These are phyloP conservation scores for Synanthedon tipuliformis DNA, from an alignment of 2,888 invertebrate genomes.

Conservation along the genomic window DNA sequence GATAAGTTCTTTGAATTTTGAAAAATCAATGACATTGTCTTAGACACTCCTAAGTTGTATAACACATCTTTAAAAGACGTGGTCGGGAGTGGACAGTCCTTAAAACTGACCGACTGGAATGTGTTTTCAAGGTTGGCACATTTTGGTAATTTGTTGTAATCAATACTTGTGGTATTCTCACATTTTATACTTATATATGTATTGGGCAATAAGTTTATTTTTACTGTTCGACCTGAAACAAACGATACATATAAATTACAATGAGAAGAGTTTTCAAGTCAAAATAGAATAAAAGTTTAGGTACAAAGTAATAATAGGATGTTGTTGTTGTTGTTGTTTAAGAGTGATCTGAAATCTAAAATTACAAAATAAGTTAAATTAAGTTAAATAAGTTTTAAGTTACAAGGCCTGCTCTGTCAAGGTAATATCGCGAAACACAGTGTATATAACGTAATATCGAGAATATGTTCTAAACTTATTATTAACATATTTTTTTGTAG, in stretches of 20 bases:
- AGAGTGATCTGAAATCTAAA: too few species aligned
- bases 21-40: constrained; percentile 67
- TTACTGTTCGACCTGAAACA: constrained; percentile 50
- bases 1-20: constrained; percentile 65
- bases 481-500: too few species aligned
- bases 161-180: constrained; percentile 44
- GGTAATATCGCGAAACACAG: too few species aligned
- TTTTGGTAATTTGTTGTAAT: constrained; percentile 58
- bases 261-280: not conserved
- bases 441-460: too few species aligned
- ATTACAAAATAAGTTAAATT: too few species aligned
- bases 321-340: too few species aligned
- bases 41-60: constrained; percentile 51
- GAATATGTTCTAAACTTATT: too few species aligned
- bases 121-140: constrained; percentile 47
- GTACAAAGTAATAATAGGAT: too few species aligned
- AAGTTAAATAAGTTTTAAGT: too few species aligned
- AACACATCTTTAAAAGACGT: constrained; percentile 61
- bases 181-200: constrained; percentile 57
- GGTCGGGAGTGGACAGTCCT: constrained; percentile 66
- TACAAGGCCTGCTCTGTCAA: too few species aligned
- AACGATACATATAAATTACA: constrained; percentile 6
- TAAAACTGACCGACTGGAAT: constrained; percentile 61
- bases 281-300: too few species aligned
- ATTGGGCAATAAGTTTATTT: constrained; percentile 52